Evolutionary conservation across 2,113 vertebrate species (phyloP).

Genomic region (Corythaeola cristata): DNA sequence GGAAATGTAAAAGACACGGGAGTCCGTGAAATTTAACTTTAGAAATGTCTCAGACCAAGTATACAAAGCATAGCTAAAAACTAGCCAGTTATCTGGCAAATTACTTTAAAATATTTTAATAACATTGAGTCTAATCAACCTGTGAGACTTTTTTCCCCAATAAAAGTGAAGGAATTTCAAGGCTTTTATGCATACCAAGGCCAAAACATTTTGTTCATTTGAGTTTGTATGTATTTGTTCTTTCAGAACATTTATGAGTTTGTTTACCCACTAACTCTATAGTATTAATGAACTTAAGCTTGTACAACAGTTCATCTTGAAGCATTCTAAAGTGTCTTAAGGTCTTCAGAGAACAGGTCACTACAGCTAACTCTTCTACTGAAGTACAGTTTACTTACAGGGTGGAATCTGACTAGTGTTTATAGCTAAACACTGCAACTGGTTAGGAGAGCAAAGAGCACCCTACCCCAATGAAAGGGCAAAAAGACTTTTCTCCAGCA

Average conservation of each 20-base stretch:
- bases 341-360: background rate
- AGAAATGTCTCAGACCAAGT: background rate
- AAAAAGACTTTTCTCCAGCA: background rate
- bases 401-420: slow-evolving; percentile 3
- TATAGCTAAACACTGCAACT: background rate
- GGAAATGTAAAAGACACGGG: background rate
- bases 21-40: background rate
- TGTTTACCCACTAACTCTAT: background rate
- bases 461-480: background rate
- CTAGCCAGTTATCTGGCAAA: background rate
- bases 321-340: background rate
- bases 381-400: background rate
- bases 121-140: background rate
- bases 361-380: background rate
- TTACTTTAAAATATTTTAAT: background rate
- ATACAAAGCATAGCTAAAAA: background rate
- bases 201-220: background rate
- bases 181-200: background rate
- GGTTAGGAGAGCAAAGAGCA: background rate
- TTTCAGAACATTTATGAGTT: background rate
- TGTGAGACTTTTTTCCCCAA: background rate
- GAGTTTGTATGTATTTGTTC: background rate
- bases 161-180: background rate
- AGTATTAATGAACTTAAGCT: background rate
- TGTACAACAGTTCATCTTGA: background rate